These are phyloP conservation scores for Plebejus anna DNA, from an alignment of 2,888 invertebrate genomes.

Conservation along the genomic window DNA sequence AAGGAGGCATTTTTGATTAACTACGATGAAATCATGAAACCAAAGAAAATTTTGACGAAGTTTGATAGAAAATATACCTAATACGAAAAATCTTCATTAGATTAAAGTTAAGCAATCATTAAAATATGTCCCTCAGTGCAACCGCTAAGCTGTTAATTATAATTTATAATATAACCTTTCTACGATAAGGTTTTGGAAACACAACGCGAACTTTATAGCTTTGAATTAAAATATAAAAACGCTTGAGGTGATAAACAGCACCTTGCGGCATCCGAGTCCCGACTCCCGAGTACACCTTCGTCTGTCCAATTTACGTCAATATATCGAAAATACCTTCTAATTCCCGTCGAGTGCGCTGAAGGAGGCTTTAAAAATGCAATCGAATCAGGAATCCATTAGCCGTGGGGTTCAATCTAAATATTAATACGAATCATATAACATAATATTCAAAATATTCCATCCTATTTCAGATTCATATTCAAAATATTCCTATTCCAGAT, in stretches of 20 bases:
- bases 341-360: conserved; percentile 34
- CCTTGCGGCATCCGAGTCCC: conserved; percentile 44
- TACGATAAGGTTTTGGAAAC: background rate
- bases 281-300: conserved; percentile 51
- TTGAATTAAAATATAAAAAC: background rate
- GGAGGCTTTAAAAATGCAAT: conserved; percentile 34
- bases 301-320: conserved; percentile 70
- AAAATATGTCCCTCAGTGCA: no score
- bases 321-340: conserved; percentile 39
- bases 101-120: no score
- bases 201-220: background rate
- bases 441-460: conserved; percentile 14
- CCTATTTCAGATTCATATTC: conserved; percentile 18
- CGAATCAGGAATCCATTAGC: conserved; percentile 26
- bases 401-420: conserved; percentile 25
- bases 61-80: no score
- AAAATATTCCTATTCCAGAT: conserved; percentile 21
- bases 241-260: background rate
- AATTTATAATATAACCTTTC: no score
- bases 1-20: no score
- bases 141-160: no score
- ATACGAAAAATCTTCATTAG: no score
- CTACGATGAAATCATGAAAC: no score
- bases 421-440: conserved; percentile 6
- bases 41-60: no score